Evolutionary conservation across 1,140 invertebrate species (phyloP).

Genomic region (Zelostemma sp.): DNA sequence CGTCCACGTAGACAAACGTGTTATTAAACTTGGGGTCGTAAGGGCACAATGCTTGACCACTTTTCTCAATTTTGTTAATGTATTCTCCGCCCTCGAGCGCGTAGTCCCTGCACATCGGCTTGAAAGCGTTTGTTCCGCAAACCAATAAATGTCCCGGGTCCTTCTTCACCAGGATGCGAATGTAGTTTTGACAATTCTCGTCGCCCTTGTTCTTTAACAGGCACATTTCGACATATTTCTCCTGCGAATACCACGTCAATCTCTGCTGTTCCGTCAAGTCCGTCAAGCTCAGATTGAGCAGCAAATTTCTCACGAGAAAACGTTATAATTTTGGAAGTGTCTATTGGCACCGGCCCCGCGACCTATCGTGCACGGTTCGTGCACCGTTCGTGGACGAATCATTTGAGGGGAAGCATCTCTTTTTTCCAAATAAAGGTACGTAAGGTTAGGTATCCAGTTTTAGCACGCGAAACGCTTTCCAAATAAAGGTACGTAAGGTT

Average conservation of each 20-base stretch:
- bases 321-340: too few relatives aligned
- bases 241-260: slow-evolving; percentile 85
- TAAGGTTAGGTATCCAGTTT: too few relatives aligned
- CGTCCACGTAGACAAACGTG: slow-evolving; percentile 88
- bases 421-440: too few relatives aligned
- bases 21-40: slow-evolving; percentile 94
- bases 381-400: too few relatives aligned
- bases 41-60: slow-evolving; percentile 88
- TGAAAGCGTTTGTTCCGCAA: slow-evolving; percentile 96
- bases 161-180: slow-evolving; percentile 88
- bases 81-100: slow-evolving; percentile 80
- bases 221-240: slow-evolving; percentile 88
- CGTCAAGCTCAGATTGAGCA: slow-evolving; percentile 86
- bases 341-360: too few relatives aligned
- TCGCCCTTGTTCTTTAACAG: slow-evolving; percentile 90
- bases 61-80: slow-evolving; percentile 78
- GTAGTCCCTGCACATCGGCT: slow-evolving; percentile 91
- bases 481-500: too few relatives aligned
- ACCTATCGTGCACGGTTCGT: too few relatives aligned
- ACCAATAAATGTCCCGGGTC: slow-evolving; percentile 81
- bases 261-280: slow-evolving; percentile 84
- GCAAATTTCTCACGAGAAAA: slow-evolving; percentile 89
- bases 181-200: slow-evolving; percentile 95
- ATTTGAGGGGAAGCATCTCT: too few relatives aligned
- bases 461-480: too few relatives aligned